phyloP scores from a whole-genome alignment of 2,888 invertebrate species.

The Chromoteleia sp. region DNA sequence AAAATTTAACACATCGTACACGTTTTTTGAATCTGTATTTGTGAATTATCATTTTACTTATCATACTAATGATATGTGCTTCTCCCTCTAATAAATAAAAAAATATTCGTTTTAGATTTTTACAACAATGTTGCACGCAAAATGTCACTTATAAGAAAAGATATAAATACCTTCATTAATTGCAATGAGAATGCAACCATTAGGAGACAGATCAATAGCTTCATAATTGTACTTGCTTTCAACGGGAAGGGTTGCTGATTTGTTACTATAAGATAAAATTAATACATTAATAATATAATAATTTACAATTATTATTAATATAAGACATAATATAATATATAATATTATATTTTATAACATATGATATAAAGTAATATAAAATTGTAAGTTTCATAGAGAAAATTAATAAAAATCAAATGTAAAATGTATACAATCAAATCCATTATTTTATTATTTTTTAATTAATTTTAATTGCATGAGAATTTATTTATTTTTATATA shows the following conservation, averaged over 20 bases:
- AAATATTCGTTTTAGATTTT: neutral
- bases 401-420: too few relatives aligned
- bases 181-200: slow-evolving; percentile 93
- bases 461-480: too few relatives aligned
- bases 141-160: neutral
- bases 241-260: slow-evolving; percentile 93
- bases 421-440: too few relatives aligned
- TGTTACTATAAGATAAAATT: slow-evolving; percentile 89
- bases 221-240: slow-evolving; percentile 95
- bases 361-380: too few relatives aligned
- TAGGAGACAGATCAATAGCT: slow-evolving; percentile 93
- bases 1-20: slow-evolving; percentile 91
- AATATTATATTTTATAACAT: too few relatives aligned
- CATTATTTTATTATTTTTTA: too few relatives aligned
- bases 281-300: neutral
- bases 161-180: slow-evolving; percentile 91
- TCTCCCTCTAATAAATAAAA: slow-evolving; percentile 88
- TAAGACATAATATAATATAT: too few relatives aligned
- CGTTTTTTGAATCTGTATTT: slow-evolving; percentile 92
- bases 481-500: too few relatives aligned
- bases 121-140: too few relatives aligned
- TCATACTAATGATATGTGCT: slow-evolving; percentile 93
- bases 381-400: too few relatives aligned
- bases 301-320: slow-evolving; percentile 39
- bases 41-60: slow-evolving; percentile 93